Conservation (phyloP, 1,140 invertebrate species). For the Akabosia matsudoensis region DNA sequence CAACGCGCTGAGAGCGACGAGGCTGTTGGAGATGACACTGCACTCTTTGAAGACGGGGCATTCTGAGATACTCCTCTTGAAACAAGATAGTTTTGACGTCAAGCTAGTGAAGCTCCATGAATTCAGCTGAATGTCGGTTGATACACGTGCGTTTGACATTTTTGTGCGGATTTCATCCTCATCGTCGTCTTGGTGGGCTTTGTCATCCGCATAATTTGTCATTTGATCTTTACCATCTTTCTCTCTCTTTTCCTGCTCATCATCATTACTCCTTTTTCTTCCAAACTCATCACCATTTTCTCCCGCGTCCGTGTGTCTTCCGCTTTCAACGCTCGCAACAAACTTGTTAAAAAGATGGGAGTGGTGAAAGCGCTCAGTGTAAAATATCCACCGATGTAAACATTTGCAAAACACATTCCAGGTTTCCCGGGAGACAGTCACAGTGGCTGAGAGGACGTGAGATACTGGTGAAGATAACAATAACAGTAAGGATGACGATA, state of each 20-base stretch:
- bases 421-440: too few species aligned
- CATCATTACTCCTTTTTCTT: neutral
- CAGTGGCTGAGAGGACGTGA: neutral
- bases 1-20: neutral
- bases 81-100: neutral
- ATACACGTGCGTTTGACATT: neutral
- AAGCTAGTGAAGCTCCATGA: too few species aligned
- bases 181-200: neutral
- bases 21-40: neutral
- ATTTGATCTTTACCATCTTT: neutral
- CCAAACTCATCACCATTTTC: neutral
- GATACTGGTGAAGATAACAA: neutral
- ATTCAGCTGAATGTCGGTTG: neutral
- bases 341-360: neutral
- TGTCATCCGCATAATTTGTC: neutral
- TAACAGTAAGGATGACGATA: neutral
- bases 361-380: neutral
- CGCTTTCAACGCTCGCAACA: neutral
- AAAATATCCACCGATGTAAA: too few species aligned
- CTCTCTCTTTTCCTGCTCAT: neutral
- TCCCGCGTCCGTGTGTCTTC: neutral
- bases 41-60: neutral
- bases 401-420: too few species aligned
- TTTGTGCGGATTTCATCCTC: neutral
- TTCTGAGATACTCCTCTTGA: neutral